These are phyloP conservation scores for Dicranocentrus wangi DNA, from an alignment of 2,888 invertebrate genomes.

Conservation along the genomic window DNA sequence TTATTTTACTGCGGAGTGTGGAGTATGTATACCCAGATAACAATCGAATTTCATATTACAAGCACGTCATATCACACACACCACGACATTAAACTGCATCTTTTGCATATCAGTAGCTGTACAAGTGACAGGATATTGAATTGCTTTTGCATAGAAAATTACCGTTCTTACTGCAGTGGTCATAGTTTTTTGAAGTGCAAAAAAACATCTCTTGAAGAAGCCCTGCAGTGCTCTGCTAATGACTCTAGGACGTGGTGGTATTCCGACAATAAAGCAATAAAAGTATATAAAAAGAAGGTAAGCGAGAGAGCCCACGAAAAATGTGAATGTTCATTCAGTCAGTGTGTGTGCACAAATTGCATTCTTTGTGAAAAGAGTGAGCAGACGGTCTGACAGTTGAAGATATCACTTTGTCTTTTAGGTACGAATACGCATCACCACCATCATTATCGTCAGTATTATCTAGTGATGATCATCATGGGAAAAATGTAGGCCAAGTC, in stretches of 20 bases:
- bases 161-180: no score
- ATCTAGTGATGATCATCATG: constrained; percentile 11
- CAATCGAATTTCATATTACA: no score
- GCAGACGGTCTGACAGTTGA: not conserved
- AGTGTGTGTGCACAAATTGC: constrained; percentile 12
- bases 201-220: not conserved
- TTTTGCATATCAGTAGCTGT: no score
- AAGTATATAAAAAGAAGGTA: constrained; percentile 1
- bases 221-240: not conserved
- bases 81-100: no score
- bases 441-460: constrained; percentile 17
- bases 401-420: not conserved
- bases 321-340: constrained; percentile 12
- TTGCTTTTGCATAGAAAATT: no score
- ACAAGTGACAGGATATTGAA: no score
- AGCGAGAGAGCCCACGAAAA: not conserved
- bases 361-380: not conserved
- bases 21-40: no score
- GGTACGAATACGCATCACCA: not conserved
- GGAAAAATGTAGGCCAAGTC: constrained; percentile 33
- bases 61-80: no score
- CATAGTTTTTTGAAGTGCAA: not conserved
- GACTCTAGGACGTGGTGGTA: not conserved
- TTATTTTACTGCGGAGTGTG: no score
- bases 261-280: not conserved